Percentiles rank a stretch among this genome's conserved stretches.
Conservation (phyloP, 2,113 vertebrate genomes). For the Varanus komodoensis region DNA sequence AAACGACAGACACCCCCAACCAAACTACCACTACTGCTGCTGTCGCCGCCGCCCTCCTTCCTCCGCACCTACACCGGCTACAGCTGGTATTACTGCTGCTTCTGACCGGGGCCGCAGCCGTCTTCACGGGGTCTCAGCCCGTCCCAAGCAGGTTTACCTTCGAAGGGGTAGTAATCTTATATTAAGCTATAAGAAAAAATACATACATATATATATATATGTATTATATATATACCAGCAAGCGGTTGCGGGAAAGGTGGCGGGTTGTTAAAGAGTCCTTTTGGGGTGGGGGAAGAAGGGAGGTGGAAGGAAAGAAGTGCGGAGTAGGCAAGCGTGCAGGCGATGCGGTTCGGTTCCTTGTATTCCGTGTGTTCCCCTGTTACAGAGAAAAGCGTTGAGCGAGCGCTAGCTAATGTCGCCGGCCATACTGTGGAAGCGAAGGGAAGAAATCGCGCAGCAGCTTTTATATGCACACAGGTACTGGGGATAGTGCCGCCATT, state of each 20-base stretch:
- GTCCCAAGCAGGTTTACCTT: conserved; percentile 62
- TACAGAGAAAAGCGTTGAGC: conserved; percentile 94
- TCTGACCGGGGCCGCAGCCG: conserved; percentile 52
- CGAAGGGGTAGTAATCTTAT: conserved; percentile 59
- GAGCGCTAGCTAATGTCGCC: conserved; percentile 99
- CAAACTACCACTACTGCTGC: conserved; percentile 77
- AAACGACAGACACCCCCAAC: conserved; percentile 67
- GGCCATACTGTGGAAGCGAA: conserved; percentile 99
- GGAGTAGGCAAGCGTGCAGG: conserved; percentile 60
- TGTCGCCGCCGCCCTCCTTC: conserved; percentile 66
- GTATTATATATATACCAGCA: conserved; percentile 41
- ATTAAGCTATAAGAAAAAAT: conserved; percentile 69
- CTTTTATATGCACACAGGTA: conserved; percentile 77
- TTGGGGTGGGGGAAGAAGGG: conserved; percentile 27
- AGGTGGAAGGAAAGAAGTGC: conserved; percentile 34
- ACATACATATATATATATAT: background rate
- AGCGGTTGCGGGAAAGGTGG: conserved; percentile 1
- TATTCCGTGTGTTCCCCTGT: conserved; percentile 95
- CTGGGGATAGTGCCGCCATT: background rate
- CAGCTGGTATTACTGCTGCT: conserved; percentile 53
- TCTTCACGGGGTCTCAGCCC: conserved; percentile 59
- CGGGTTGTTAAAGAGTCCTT: conserved; percentile 9
- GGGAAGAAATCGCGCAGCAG: conserved; percentile 44
- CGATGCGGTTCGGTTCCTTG: conserved; percentile 84
- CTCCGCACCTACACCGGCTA: conserved; percentile 7